Conservation (phyloP, 2,797 vertebrate species). For the Lithobates sylvaticus region DNA sequence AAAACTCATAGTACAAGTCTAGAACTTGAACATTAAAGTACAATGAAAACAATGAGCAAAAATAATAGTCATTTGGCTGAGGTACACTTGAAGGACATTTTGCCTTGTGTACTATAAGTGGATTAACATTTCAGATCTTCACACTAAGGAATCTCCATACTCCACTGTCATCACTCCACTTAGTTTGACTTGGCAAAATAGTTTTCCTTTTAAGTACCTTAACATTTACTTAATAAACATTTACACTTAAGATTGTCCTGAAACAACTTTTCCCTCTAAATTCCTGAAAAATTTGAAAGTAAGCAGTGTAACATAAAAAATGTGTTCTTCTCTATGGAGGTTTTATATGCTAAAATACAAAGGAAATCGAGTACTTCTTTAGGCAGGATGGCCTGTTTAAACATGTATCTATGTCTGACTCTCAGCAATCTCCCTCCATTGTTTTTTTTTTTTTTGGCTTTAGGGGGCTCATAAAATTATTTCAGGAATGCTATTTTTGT, state of each 20-base stretch:
- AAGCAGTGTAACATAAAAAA: not conserved
- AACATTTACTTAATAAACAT: constrained; percentile 50
- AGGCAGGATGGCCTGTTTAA: constrained; percentile 10
- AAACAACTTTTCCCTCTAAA: constrained; percentile 16
- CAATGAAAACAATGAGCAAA: not conserved
- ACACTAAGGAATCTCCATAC: constrained; percentile 7
- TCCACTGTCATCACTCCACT: constrained; percentile 46
- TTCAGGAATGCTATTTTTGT: constrained; percentile 54
- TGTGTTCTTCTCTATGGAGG: not conserved
- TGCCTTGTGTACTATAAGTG: constrained; percentile 2
- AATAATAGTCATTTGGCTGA: constrained; percentile 3
- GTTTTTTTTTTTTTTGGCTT: constrained; percentile 48
- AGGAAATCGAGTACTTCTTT: constrained; percentile 1
- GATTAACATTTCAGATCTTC: constrained; percentile 20
- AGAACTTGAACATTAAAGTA: too few species aligned
- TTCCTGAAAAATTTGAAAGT: constrained; percentile 16
- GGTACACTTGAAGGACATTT: not conserved
- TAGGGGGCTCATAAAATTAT: constrained; percentile 54
- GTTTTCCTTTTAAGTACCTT: constrained; percentile 45
- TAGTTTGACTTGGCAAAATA: constrained; percentile 44
- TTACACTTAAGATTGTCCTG: constrained; percentile 20
- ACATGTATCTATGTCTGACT: constrained; percentile 16
- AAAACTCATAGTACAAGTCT: not conserved
- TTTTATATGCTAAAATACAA: constrained; percentile 30
- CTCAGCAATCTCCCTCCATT: constrained; percentile 1